Evolutionary conservation across 2,888 invertebrate species (phyloP).

Genomic region (Tigriopus californicus): DNA sequence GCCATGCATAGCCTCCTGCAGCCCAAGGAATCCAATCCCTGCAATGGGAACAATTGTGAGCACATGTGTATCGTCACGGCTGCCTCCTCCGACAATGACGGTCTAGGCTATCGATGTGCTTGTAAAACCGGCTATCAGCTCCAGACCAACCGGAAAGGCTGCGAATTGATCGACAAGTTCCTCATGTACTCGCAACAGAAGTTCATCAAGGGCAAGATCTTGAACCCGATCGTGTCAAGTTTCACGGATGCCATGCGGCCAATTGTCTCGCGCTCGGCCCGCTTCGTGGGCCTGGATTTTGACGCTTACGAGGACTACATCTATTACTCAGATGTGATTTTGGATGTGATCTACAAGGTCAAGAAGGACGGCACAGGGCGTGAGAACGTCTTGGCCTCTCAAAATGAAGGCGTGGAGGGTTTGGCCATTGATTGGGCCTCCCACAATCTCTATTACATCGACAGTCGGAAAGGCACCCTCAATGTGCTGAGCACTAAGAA

Average conservation of each 20-base stretch:
- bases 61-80: slow-evolving; percentile 85
- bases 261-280: slow-evolving; percentile 68
- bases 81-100: slow-evolving; percentile 28
- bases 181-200: slow-evolving; percentile 87
- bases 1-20: slow-evolving; percentile 61
- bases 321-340: slow-evolving; percentile 90
- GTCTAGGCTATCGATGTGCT: slow-evolving; percentile 70
- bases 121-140: slow-evolving; percentile 76
- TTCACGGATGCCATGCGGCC: slow-evolving; percentile 90
- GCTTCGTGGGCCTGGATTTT: slow-evolving; percentile 87
- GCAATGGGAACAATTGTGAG: slow-evolving; percentile 67
- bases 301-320: slow-evolving; percentile 75
- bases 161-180: slow-evolving; percentile 54
- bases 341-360: slow-evolving; percentile 67
- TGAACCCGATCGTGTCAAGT: slow-evolving; percentile 68
- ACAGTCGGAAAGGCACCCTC: slow-evolving; percentile 63
- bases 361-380: slow-evolving; percentile 25
- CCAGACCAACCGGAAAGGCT: slow-evolving; percentile 29
- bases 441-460: slow-evolving; percentile 85
- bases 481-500: slow-evolving; percentile 78
- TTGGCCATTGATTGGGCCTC: slow-evolving; percentile 88
- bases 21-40: slow-evolving; percentile 51
- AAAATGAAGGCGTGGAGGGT: slow-evolving; percentile 92
- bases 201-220: slow-evolving; percentile 75
- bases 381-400: slow-evolving; percentile 79